Conservation (phyloP, 2,888 invertebrate species). For the Macaria notata region DNA sequence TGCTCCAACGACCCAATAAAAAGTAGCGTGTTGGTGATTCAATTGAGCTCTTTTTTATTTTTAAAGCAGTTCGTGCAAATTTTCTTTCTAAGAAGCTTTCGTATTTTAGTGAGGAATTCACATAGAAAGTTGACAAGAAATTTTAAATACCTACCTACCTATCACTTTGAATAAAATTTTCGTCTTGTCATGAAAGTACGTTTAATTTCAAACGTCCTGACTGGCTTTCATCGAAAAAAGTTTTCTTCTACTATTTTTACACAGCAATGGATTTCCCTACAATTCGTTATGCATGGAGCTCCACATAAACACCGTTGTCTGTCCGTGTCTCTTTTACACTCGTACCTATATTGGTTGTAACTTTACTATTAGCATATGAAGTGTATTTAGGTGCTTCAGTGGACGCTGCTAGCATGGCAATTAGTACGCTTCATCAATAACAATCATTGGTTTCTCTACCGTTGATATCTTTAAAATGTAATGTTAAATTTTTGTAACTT, state of each 20-base stretch:
- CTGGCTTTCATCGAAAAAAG: no score
- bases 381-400: conserved; percentile 15
- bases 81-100: no score
- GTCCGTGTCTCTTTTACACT: conserved; percentile 10
- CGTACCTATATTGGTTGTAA: conserved; percentile 4
- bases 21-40: conserved; percentile 1
- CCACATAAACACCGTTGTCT: conserved; percentile 15
- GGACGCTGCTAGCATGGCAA: conserved; percentile 16
- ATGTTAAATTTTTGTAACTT: neutral
- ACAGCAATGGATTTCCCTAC: neutral
- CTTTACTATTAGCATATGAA: conserved; percentile 22
- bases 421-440: conserved; percentile 16
- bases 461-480: neutral
- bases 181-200: no score
- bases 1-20: conserved; percentile 9
- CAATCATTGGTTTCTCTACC: conserved; percentile 7
- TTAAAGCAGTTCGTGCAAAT: no score
- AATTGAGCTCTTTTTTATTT: no score
- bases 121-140: no score
- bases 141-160: no score
- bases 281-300: conserved; percentile 11
- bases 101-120: no score
- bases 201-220: no score
- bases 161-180: no score
- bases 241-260: no score